Percentiles rank a stretch among this genome's conserved stretches.
Evolutionary conservation across 2,888 invertebrate genomes (phyloP).

Genomic region (Elaeidobius kamerunicus): DNA sequence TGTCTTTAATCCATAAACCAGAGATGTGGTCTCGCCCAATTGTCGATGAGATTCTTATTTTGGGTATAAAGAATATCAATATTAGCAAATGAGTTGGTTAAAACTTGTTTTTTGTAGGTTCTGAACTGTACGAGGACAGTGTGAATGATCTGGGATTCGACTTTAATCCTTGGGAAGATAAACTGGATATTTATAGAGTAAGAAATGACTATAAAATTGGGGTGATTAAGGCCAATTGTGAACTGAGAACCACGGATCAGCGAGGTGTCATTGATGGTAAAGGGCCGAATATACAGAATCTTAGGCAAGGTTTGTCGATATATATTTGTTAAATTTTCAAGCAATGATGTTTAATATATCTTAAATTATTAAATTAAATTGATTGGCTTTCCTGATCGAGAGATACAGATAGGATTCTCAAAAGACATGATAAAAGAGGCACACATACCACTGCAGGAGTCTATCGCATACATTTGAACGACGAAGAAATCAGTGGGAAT

Average conservation of each 20-base stretch:
- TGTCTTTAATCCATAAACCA: constrained; percentile 58
- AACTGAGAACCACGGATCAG: constrained; percentile 51
- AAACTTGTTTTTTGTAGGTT: constrained; percentile 41
- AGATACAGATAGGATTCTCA: too few relatives aligned
- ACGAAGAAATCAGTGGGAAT: too few relatives aligned
- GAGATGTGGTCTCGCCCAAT: constrained; percentile 61
- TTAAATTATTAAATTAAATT: neutral
- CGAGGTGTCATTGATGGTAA: constrained; percentile 53
- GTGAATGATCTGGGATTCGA: constrained; percentile 54
- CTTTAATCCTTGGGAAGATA: constrained; percentile 57
- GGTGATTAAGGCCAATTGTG: constrained; percentile 46
- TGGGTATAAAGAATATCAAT: constrained; percentile 46
- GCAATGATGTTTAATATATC: neutral
- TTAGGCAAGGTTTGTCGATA: constrained; percentile 48
- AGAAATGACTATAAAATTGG: constrained; percentile 50
- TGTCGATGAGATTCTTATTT: constrained; percentile 53
- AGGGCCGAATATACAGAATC: constrained; percentile 45
- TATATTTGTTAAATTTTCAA: neutral
- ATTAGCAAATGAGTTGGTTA: constrained; percentile 17
- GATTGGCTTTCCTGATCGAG: neutral
- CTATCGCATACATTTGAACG: too few relatives aligned
- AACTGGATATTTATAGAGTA: constrained; percentile 49
- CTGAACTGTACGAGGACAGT: constrained; percentile 53
- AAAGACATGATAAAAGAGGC: too few relatives aligned
- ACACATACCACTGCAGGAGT: too few relatives aligned